Percentiles rank a stretch among this genome's conserved stretches.
These are phyloP conservation scores for Athene noctua DNA, from an alignment of 2,113 vertebrate genomes.

Conservation along the genomic window DNA sequence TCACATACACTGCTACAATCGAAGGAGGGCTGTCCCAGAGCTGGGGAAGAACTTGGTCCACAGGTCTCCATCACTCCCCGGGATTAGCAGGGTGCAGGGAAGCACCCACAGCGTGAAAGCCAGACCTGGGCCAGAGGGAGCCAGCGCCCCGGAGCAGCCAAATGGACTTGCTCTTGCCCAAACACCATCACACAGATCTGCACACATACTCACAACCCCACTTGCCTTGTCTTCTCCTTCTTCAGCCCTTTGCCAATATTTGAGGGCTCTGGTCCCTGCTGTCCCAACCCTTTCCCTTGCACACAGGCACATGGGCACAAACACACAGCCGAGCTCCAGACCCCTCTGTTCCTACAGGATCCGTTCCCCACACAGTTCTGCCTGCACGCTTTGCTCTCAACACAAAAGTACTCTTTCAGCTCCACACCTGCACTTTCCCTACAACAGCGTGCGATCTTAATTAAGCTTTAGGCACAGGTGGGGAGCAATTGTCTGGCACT, in stretches of 20 bases:
- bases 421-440: neutral
- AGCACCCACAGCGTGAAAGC: neutral
- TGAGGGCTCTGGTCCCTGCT: neutral
- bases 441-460: rapidly evolving
- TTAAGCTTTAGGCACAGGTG: neutral
- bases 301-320: neutral
- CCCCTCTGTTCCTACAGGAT: neutral
- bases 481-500: neutral
- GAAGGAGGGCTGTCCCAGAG: neutral
- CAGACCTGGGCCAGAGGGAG: neutral
- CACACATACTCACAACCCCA: neutral
- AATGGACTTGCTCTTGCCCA: neutral
- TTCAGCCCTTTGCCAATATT: neutral
- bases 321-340: neutral
- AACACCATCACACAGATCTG: neutral
- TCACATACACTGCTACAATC: rapidly evolving
- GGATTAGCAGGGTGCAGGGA: neutral
- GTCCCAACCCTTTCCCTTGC: neutral
- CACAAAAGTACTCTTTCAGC: neutral
- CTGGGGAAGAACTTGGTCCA: neutral
- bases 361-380: neutral
- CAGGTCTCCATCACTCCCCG: neutral
- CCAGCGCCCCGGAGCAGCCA: neutral
- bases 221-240: neutral
- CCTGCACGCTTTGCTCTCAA: neutral